Percentiles rank a stretch among this genome's conserved stretches.
Evolutionary conservation across 2,888 invertebrate genomes (phyloP).

Genomic region (Cancer borealis): DNA sequence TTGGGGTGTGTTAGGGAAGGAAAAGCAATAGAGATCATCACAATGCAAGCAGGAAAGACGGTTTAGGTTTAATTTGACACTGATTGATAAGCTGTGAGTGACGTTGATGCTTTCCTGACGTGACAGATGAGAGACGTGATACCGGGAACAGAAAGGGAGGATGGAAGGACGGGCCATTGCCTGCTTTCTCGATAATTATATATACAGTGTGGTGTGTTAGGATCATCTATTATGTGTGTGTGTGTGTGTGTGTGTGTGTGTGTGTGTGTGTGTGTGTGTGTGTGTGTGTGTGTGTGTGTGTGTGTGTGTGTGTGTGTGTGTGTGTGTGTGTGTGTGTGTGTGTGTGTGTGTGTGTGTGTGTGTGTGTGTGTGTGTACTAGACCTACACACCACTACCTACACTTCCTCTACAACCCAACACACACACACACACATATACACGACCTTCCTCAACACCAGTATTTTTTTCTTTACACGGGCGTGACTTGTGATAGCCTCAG

Average conservation of each 20-base stretch:
- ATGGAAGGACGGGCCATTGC: background rate
- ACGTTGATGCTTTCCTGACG: background rate
- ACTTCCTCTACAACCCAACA: too few species aligned
- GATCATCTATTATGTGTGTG: background rate
- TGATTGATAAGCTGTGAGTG: background rate
- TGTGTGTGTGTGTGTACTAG: too few species aligned
- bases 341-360: too few species aligned
- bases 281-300: too few species aligned
- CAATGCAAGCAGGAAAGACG: background rate
- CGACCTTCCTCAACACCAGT: too few species aligned
- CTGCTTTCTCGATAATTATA: background rate
- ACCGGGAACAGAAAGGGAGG: background rate
- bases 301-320: too few species aligned
- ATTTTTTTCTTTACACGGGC: too few species aligned
- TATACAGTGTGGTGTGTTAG: background rate
- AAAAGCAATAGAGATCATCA: background rate
- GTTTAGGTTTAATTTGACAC: background rate
- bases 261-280: background rate
- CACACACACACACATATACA: too few species aligned
- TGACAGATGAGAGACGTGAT: background rate
- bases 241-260: constrained; percentile 12
- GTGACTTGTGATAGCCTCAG: too few species aligned
- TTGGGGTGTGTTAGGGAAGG: background rate
- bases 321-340: too few species aligned
- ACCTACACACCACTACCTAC: too few species aligned